Conservation (phyloP, 2,888 invertebrate species). For the Sturmia bella region DNA sequence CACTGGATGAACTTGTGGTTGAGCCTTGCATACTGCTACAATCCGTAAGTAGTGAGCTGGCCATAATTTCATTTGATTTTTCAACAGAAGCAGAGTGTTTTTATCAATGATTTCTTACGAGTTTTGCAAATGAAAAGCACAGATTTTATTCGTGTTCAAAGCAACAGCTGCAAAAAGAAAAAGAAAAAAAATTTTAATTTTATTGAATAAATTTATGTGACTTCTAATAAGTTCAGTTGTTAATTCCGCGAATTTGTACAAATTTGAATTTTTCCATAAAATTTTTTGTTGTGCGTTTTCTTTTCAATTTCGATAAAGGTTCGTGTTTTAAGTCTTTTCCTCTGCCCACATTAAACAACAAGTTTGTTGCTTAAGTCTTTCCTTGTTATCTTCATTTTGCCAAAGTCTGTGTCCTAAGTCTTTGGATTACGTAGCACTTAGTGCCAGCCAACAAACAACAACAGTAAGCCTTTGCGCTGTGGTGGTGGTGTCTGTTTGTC, state of each 20-base stretch:
- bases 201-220: constrained; percentile 19
- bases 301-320: constrained; percentile 32
- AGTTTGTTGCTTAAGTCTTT: constrained; percentile 56
- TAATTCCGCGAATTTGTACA: constrained; percentile 49
- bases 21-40: constrained; percentile 81
- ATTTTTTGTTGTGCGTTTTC: neutral
- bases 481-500: constrained; percentile 8
- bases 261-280: constrained; percentile 22
- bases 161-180: constrained; percentile 28
- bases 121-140: constrained; percentile 6
- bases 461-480: constrained; percentile 5
- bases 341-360: constrained; percentile 34
- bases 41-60: constrained; percentile 74
- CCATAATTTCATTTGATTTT: constrained; percentile 50
- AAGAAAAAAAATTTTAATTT: constrained; percentile 38
- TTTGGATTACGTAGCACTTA: constrained; percentile 31
- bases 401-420: constrained; percentile 57
- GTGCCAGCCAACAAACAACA: constrained; percentile 11
- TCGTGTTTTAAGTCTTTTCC: constrained; percentile 52
- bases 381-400: constrained; percentile 36
- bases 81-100: too few relatives aligned
- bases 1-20: constrained; percentile 80
- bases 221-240: constrained; percentile 34
- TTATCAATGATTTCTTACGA: neutral
- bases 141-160: constrained; percentile 13